A percentile compares a stretch with the other conserved stretches of the same genome.
Conservation (phyloP, 2,797 vertebrate species). For the Microctenopoma lineatum region DNA sequence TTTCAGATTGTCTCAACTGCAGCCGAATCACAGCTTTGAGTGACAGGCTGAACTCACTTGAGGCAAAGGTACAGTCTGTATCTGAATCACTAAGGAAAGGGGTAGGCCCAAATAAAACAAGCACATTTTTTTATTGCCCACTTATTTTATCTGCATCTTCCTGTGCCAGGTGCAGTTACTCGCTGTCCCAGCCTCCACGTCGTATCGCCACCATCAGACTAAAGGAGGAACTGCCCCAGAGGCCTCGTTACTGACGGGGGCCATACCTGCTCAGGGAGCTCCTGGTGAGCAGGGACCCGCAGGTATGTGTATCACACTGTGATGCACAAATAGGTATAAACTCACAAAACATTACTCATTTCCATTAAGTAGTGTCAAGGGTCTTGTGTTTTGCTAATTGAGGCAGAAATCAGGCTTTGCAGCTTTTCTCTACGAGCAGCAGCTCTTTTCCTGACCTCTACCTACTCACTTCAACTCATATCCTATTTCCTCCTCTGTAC, state of each 20-base stretch:
- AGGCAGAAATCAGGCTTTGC: slow-evolving; percentile 45
- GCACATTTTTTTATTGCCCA: background rate
- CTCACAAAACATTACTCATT: slow-evolving; percentile 16
- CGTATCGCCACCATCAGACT: slow-evolving; percentile 59
- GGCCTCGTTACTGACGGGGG: slow-evolving; percentile 81
- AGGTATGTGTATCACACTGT: slow-evolving; percentile 61
- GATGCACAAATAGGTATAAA: background rate
- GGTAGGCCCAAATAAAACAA: background rate
- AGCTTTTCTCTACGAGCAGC: slow-evolving; percentile 30
- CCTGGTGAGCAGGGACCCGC: slow-evolving; percentile 86
- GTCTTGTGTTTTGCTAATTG: slow-evolving; percentile 45
- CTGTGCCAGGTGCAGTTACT: slow-evolving; percentile 86
- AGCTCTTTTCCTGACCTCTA: slow-evolving; percentile 37
- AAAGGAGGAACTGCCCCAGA: slow-evolving; percentile 67
- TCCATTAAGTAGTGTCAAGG: slow-evolving; percentile 5
- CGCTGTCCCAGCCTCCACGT: slow-evolving; percentile 55
- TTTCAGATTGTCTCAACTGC: slow-evolving; percentile 92
- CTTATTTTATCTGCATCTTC: slow-evolving; percentile 35
- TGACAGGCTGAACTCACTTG: slow-evolving; percentile 86
- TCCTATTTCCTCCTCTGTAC: slow-evolving; percentile 54
- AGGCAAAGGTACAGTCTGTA: slow-evolving; percentile 85
- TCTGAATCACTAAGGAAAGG: slow-evolving; percentile 1
- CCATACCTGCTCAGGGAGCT: slow-evolving; percentile 81
- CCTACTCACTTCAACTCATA: slow-evolving; percentile 58
- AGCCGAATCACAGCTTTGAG: slow-evolving; percentile 87